Base-by-base conservation (phyloP, 1,140 invertebrate genomes). In the Nebria ingens region DNA sequence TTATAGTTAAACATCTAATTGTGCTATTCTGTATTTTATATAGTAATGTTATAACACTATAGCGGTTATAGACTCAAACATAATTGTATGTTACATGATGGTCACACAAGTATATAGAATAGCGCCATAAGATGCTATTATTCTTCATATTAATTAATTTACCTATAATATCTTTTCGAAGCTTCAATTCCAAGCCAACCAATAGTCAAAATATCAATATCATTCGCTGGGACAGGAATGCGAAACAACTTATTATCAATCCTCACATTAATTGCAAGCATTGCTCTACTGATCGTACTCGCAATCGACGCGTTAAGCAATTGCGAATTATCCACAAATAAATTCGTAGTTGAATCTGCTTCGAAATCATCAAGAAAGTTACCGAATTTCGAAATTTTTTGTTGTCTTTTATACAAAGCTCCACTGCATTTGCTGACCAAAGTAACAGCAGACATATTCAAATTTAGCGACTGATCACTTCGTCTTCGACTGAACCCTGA, bases 151-250 rank as follows among this genome's bases (percentile, higher is more conserved):
- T 4, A 19, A 12, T 13, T 6, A 6, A 17, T 71, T 73, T 67
- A 82, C 83, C 80, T 82, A 54, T 83, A 84, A 75, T 85, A 87
- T 65, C 85, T 75, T 52, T 76, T 72, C 22, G 81, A 77, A 0
- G 83, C 78, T 73, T 87, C 82, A 40, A 83, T 77, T 34, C 81
- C 78, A 55, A 88, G 70, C 84, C 84, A 87, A 56, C 74, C 76
- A 61, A 85, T 81, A 57, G 78, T 82, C 56, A 78, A 69, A 38
- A 71, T 77, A 54, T 79, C 76, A 19, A 80, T 70, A 51, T 75
- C 77, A 12, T 79, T 75, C 25, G 78, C 64, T 21, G 78, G 76
- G 12, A 85, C 65, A 0, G 83, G 82, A 53, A 86, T 79, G 34
- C 84, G 64, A 53, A 84, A 71, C 1, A 81, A 62, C 65, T 80